Evolutionary conservation across 2,888 invertebrate species (phyloP).

Genomic region (Chalcis sispes): DNA sequence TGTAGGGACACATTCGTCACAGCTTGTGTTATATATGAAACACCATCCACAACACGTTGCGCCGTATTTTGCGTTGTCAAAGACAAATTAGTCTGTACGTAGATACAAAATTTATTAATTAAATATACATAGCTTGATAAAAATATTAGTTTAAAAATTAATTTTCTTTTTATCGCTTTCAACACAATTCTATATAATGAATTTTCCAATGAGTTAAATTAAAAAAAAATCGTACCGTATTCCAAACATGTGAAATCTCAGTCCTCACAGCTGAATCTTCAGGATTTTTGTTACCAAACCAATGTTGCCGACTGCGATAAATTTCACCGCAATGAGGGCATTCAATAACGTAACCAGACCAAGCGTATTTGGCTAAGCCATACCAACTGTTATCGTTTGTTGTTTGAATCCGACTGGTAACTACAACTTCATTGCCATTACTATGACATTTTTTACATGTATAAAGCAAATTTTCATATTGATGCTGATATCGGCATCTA

Average conservation of each 20-base stretch:
- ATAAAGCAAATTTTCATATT: conserved; percentile 84
- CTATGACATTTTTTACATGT: conserved; percentile 81
- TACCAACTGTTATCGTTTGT: conserved; percentile 79
- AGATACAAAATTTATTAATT: neutral
- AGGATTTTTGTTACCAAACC: conserved; percentile 88
- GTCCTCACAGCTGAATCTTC: conserved; percentile 82
- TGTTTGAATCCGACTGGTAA: conserved; percentile 78
- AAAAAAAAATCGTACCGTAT: conserved; percentile 70
- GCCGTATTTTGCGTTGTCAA: conserved; percentile 79
- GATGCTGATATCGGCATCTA: conserved; percentile 82
- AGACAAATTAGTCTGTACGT: conserved; percentile 63
- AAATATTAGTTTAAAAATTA: neutral
- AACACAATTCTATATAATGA: neutral
- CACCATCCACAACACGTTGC: conserved; percentile 82
- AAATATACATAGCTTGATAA: neutral
- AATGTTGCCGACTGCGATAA: conserved; percentile 85
- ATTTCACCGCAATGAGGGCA: conserved; percentile 86
- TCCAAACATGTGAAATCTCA: conserved; percentile 79
- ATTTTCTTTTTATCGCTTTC: no score
- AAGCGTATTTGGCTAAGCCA: conserved; percentile 85
- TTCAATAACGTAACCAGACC: conserved; percentile 87
- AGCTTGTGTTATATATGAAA: conserved; percentile 81
- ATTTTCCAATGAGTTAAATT: neutral
- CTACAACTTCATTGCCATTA: conserved; percentile 80
- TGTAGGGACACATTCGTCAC: conserved; percentile 82